phyloP scores from a whole-genome alignment of 2,888 invertebrate species.

The Caenorhabditis becei region DNA sequence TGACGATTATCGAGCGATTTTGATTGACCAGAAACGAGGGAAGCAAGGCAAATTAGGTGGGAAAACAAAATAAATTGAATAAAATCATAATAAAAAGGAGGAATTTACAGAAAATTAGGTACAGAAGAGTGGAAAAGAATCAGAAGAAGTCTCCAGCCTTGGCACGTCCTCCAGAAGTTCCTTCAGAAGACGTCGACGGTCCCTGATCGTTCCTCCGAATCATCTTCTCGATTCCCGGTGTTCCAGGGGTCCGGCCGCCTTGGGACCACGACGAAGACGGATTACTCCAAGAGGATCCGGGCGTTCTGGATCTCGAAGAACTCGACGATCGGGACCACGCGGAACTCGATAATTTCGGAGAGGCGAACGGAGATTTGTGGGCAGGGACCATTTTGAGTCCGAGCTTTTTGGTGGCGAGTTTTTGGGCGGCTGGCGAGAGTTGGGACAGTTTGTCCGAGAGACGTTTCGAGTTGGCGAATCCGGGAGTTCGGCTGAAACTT shows the following conservation, averaged over 20 bases:
- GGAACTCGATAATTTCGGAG: slow-evolving; percentile 38
- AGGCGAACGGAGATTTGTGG: slow-evolving; percentile 49
- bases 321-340: slow-evolving; percentile 32
- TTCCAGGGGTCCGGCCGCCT: slow-evolving; percentile 48
- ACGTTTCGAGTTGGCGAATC: slow-evolving; percentile 68
- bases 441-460: slow-evolving; percentile 88
- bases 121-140: not conserved
- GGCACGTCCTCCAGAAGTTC: slow-evolving; percentile 23
- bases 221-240: slow-evolving; percentile 59
- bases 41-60: slow-evolving; percentile 10
- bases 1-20: no score
- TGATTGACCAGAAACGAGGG: no score
- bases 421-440: slow-evolving; percentile 96
- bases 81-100: no score
- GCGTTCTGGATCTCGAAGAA: slow-evolving; percentile 18
- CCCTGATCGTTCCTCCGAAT: slow-evolving; percentile 37
- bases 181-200: slow-evolving; percentile 23
- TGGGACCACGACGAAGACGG: slow-evolving; percentile 59
- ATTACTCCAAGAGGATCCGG: slow-evolving; percentile 45
- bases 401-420: slow-evolving; percentile 88
- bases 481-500: slow-evolving; percentile 67
- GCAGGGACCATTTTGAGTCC: slow-evolving; percentile 82
- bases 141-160: slow-evolving; percentile 66
- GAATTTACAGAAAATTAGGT: no score
- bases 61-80: slow-evolving; percentile 12